Base-by-base conservation (phyloP, 2,113 vertebrate genomes). In the Gnathonemus echidnorhynchus region DNA sequence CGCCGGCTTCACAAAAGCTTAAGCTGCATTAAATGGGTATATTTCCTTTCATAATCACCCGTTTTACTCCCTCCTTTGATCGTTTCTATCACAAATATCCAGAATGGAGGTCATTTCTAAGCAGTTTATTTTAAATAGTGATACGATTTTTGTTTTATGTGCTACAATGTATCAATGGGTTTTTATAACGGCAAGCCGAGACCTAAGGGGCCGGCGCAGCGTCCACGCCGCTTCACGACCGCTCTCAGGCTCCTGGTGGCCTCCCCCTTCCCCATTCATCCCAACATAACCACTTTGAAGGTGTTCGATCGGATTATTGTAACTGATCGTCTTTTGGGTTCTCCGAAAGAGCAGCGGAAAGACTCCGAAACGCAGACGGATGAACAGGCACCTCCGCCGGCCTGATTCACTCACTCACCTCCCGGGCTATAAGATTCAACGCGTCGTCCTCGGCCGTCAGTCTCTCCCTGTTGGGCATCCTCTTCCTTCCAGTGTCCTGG, bases 391-490 rank as follows among this genome's bases (percentile, higher is more conserved):
- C 10, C 62, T 31, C 62, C 62, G 62, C 27, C n/a, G 58, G 24
- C 0, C n/a, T 27, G 62, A 27, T 11, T 66, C n/a, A 1, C n/a
- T 39, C 46, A 85, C 95, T 95, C 94, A 98, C 98, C 97, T 99
- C 97, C 92, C 97, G 96, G 19, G 97, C 98, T 45, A 98, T 98
- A 90, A 97, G 96, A 89, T 96, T 98, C 0, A 98, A 94, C 27
- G 97, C 97, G 94, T 98, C 97, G 93, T 98, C 97, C 94, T 99
- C 98, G 0, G 96, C 97, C 39, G 97, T 97, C 89, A 97, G 94
- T 86, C 94, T 95, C 87, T 98, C 98, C 93, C 97, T 96, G 91
- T 96, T 97, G 89, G 97, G 96, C 88, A 97, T 96, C 92, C 98
- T 95, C 93, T 96, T 98, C 88, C 98, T 95, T 92, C 98, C 98